phyloP scores from a whole-genome alignment of 2,888 invertebrate genomes.

The Pseudococcus jackbeardsleyi region DNA sequence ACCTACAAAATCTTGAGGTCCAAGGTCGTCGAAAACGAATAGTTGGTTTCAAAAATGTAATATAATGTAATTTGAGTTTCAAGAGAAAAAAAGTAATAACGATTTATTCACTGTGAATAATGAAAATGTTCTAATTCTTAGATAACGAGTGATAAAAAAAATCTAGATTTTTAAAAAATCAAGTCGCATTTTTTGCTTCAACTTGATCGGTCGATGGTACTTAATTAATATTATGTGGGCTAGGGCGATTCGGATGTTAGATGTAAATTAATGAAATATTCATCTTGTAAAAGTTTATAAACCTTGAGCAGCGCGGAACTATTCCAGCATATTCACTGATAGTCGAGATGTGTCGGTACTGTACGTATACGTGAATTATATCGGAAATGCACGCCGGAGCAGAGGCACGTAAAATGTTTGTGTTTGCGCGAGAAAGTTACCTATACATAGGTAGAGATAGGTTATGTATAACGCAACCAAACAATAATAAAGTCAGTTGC shows the following conservation, averaged over 20 bases:
- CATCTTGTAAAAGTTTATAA: background rate
- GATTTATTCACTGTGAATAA: too few relatives aligned
- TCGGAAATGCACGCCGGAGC: background rate
- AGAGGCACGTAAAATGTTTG: background rate
- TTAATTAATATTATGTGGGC: background rate
- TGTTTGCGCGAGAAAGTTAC: background rate
- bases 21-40: too few relatives aligned
- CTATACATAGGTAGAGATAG: background rate
- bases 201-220: background rate
- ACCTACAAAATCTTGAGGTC: too few relatives aligned
- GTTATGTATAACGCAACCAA: background rate
- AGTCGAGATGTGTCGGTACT: background rate
- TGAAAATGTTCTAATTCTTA: too few relatives aligned
- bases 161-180: too few relatives aligned
- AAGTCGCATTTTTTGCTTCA: too few relatives aligned
- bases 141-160: too few relatives aligned
- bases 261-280: background rate
- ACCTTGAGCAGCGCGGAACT: conserved; percentile 2
- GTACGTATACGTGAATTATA: background rate
- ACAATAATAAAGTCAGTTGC: background rate
- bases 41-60: too few relatives aligned
- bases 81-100: too few relatives aligned
- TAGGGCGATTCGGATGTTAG: background rate
- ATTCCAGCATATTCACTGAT: background rate
- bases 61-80: too few relatives aligned